Evolutionary conservation across 2,113 vertebrate genomes (phyloP).

Genomic region (Semicossyphus pulcher): DNA sequence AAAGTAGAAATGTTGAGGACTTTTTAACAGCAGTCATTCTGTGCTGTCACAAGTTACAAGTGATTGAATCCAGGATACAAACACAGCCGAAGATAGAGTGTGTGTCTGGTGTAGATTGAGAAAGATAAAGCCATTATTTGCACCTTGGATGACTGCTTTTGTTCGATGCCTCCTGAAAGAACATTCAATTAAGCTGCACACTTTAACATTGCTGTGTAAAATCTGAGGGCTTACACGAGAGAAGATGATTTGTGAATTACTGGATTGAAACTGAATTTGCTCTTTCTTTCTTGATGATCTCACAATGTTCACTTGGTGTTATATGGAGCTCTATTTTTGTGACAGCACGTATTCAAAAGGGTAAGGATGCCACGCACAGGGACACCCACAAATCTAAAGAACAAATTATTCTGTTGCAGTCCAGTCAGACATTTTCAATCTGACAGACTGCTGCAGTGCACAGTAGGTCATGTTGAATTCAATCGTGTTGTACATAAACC

Average conservation of each 20-base stretch:
- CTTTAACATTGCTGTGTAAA: background rate
- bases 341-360: background rate
- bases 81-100: background rate
- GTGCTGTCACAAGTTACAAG: background rate
- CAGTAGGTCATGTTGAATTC: background rate
- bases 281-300: conserved; percentile 2
- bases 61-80: background rate
- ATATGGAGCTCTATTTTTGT: background rate
- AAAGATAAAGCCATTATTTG: conserved; percentile 42
- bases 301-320: background rate
- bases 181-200: conserved; percentile 54
- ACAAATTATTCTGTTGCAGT: background rate
- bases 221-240: background rate
- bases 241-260: background rate
- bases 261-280: conserved; percentile 5
- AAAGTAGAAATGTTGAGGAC: no score
- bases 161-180: conserved; percentile 26
- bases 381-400: background rate
- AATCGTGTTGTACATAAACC: background rate
- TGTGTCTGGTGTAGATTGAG: conserved; percentile 29
- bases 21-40: no score
- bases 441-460: no score
- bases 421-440: background rate
- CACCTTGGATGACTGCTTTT: conserved; percentile 36
- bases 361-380: background rate